Conservation (phyloP, 2,797 vertebrate genomes). For the Melanogrammus aeglefinus region DNA sequence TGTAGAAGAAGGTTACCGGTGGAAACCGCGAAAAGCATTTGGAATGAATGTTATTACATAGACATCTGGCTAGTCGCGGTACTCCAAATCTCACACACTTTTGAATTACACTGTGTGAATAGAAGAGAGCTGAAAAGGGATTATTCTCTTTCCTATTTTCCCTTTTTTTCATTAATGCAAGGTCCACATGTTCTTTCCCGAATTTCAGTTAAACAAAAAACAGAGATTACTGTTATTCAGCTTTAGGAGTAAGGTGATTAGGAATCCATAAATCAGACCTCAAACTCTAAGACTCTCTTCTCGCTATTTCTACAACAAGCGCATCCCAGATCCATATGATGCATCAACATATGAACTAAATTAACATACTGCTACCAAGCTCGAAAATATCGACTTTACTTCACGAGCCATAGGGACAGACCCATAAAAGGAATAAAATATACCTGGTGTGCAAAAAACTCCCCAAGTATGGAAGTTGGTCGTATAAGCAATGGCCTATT, state of each 20-base stretch:
- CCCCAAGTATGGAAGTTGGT: no score
- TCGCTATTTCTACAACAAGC: not conserved
- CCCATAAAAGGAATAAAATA: no score
- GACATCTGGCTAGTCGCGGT: conserved; percentile 37
- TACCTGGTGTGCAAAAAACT: no score
- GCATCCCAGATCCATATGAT: no score
- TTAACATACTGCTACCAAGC: not conserved
- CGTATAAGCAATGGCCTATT: no score
- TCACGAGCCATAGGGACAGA: no score
- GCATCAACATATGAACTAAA: not conserved
- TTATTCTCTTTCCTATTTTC: not conserved
- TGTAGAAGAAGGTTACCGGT: conserved; percentile 20
- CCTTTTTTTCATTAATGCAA: not conserved
- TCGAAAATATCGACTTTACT: not conserved
- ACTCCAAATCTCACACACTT: conserved; percentile 27
- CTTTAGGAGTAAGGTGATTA: not conserved
- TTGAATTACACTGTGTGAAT: conserved; percentile 24
- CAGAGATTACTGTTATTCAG: not conserved
- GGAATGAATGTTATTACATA: conserved; percentile 48
- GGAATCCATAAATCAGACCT: not conserved
- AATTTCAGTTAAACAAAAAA: not conserved
- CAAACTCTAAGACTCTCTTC: not conserved
- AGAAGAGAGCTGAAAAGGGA: not conserved
- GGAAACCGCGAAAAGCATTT: conserved; percentile 47
- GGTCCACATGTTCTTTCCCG: not conserved